Evolutionary conservation across 2,113 vertebrate genomes (phyloP).

Genomic region (Thermophis baileyi): DNA sequence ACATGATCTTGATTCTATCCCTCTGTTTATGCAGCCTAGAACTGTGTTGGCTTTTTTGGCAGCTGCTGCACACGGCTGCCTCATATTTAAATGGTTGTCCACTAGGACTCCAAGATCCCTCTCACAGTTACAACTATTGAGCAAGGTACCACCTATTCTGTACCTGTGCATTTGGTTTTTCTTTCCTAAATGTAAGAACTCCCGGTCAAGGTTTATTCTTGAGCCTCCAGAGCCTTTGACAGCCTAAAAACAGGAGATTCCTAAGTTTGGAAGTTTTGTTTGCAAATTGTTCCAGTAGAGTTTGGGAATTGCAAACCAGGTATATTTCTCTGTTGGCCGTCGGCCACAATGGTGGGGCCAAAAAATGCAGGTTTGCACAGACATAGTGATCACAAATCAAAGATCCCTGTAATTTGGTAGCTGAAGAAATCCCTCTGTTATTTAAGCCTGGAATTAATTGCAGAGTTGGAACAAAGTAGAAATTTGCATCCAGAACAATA

Average conservation of each 20-base stretch:
- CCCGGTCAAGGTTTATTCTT: not conserved
- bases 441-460: slow-evolving; percentile 40
- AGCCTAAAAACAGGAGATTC: not conserved
- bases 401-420: slow-evolving; percentile 49
- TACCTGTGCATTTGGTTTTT: too few species aligned
- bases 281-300: not conserved
- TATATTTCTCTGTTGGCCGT: not conserved
- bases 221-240: not conserved
- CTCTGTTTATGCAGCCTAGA: too few species aligned
- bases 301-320: not conserved
- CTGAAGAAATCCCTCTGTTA: not conserved
- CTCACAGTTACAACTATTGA: too few species aligned
- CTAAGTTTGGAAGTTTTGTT: not conserved
- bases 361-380: slow-evolving; percentile 54
- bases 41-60: too few species aligned
- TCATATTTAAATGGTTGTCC: too few species aligned
- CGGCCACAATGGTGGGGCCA: slow-evolving; percentile 23
- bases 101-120: too few species aligned
- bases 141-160: too few species aligned
- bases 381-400: slow-evolving; percentile 40
- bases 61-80: too few species aligned
- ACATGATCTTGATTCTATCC: too few species aligned
- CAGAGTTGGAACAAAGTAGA: slow-evolving; percentile 11
- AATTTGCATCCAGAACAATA: slow-evolving; percentile 9
- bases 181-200: too few species aligned